These are phyloP conservation scores for Argopecten irradians DNA, from an alignment of 1,140 invertebrate genomes.

Conservation along the genomic window DNA sequence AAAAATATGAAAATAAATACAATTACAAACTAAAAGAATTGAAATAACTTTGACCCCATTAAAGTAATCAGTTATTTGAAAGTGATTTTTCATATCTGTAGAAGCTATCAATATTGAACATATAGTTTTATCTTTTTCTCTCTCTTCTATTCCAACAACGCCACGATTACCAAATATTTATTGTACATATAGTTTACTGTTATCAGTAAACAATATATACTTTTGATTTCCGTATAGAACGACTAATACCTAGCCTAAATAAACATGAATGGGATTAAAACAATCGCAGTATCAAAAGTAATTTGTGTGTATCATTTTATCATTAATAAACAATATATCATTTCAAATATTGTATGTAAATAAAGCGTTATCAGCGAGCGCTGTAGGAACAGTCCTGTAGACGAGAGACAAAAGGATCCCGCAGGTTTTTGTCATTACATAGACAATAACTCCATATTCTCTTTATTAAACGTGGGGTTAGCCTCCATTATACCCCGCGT, in stretches of 20 bases:
- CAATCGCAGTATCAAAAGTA: background rate
- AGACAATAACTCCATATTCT: background rate
- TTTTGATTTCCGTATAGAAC: background rate
- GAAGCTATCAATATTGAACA: too few relatives aligned
- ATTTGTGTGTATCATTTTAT: background rate
- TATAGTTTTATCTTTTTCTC: background rate
- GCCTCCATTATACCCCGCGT: background rate
- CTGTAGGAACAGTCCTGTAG: background rate
- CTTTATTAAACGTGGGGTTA: background rate
- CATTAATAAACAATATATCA: background rate
- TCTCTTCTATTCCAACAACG: background rate
- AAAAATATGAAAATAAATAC: too few relatives aligned
- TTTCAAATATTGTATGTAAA: background rate
- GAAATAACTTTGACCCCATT: too few relatives aligned
- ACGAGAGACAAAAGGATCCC: background rate
- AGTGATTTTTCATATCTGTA: too few relatives aligned
- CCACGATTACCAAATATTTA: background rate
- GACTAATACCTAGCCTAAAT: background rate
- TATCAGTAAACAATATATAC: background rate
- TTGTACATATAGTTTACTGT: background rate
- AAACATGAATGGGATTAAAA: background rate
- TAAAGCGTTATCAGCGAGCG: background rate
- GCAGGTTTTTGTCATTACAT: background rate
- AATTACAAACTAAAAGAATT: too few relatives aligned
- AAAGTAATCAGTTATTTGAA: too few relatives aligned